Base-by-base conservation (phyloP, 2,113 vertebrate species). In the Muntiacus muntjak region DNA sequence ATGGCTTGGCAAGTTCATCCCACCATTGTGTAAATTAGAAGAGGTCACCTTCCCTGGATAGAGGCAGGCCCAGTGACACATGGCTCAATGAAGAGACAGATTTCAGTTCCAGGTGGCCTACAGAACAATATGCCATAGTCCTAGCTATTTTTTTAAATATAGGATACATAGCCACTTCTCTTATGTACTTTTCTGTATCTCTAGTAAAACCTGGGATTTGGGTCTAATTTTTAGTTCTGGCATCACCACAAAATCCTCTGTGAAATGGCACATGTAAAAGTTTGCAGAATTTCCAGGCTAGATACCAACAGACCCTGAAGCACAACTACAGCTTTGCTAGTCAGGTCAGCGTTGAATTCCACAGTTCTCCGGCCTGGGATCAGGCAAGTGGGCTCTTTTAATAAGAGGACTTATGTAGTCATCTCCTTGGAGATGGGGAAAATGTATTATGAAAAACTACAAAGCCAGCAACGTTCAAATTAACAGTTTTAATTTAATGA, bases 141-240 rank as follows among this genome's bases (percentile, higher is more conserved):
- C 81, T 84, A 17, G 54, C 57, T 43, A 1, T 23, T 54, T 55
- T 84, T 83, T 62, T 54, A 14, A 64, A 67, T 86, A 50, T 23
- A 11, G 28, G 1, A 17, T 54, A 43, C 12, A 33, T 12, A 58
- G 52, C 25, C 85, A 26, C 40, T 94, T 86, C 45, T 87, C 60
- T 93, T 95, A 23, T 28, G 33, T n/a, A 45, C 36, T 36, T 83
- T 88, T 40, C 60, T 79, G 23, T 28, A 54, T 91, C 50, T 87
- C 13, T 85, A 62, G 13, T 50, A 62, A 96, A 88, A 81, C n/a
- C 23, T 85, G 89, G 26, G 21, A 58, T 93, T 92, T 95, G 58
- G 30, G 89, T 40, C 79, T 92, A 86, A 86, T 95, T 95, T 95
- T 95, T 94, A 67, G n/a, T 88, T 57, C n/a, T 74, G 94, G 43